Conservation (phyloP, 2,797 vertebrate genomes). For the Chelidonichthys spinosus region DNA sequence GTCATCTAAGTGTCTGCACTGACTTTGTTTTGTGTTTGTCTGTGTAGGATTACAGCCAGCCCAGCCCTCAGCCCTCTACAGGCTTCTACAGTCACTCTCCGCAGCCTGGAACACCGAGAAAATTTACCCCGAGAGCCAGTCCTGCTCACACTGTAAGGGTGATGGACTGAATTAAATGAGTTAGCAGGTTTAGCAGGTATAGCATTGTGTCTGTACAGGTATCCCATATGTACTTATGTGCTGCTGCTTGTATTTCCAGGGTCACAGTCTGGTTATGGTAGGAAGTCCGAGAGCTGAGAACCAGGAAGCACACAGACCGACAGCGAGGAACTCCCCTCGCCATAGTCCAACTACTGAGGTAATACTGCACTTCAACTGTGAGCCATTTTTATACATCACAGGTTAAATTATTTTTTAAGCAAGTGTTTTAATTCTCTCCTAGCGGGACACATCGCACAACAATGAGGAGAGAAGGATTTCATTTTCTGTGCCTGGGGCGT, state of each 20-base stretch:
- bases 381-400: neutral
- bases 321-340: conserved; percentile 39
- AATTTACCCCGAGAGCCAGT: conserved; percentile 72
- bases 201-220: neutral
- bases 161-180: neutral
- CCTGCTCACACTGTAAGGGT: conserved; percentile 65
- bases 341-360: conserved; percentile 61
- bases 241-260: conserved; percentile 59
- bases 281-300: conserved; percentile 47
- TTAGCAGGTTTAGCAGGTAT: no score
- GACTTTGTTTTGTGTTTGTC: conserved; percentile 27
- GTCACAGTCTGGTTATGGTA: conserved; percentile 52
- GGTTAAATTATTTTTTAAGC: neutral
- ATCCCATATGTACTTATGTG: neutral
- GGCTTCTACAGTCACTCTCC: conserved; percentile 52
- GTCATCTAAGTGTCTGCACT: neutral
- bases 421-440: conserved; percentile 16
- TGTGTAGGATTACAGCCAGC: conserved; percentile 73
- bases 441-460: conserved; percentile 23
- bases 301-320: conserved; percentile 36
- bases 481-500: conserved; percentile 69
- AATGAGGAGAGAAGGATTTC: conserved; percentile 62
- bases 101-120: conserved; percentile 70
- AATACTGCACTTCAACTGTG: conserved; percentile 7
- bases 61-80: conserved; percentile 47